These are phyloP conservation scores for Verasper variegatus DNA, from an alignment of 2,113 vertebrate species.

Conservation along the genomic window DNA sequence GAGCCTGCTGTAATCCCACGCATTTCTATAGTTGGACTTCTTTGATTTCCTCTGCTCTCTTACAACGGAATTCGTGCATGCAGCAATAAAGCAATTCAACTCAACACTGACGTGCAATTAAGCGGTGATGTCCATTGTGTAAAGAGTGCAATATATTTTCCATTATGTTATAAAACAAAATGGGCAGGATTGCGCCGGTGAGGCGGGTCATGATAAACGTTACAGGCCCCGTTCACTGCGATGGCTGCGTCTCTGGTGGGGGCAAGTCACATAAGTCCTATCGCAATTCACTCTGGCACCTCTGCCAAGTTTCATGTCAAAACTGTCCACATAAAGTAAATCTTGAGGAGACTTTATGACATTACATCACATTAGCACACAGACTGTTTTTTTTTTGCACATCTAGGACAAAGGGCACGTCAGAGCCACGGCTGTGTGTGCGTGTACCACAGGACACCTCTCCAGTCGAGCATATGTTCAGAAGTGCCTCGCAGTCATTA, in stretches of 20 bases:
- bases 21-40: slow-evolving; percentile 34
- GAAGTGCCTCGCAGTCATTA: slow-evolving; percentile 57
- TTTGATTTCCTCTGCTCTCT: slow-evolving; percentile 49
- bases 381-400: slow-evolving; percentile 24
- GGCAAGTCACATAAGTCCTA: slow-evolving; percentile 72
- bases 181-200: not conserved
- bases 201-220: slow-evolving; percentile 78
- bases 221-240: slow-evolving; percentile 35
- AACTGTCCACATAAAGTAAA: slow-evolving; percentile 76
- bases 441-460: slow-evolving; percentile 68
- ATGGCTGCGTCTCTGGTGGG: slow-evolving; percentile 76
- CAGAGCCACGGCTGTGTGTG: slow-evolving; percentile 51
- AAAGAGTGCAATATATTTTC: slow-evolving; percentile 2
- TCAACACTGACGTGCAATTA: not conserved
- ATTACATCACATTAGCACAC: slow-evolving; percentile 35
- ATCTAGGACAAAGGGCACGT: slow-evolving; percentile 72
- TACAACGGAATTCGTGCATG: slow-evolving; percentile 4
- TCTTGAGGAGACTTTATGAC: slow-evolving; percentile 71
- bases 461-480: slow-evolving; percentile 26
- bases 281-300: slow-evolving; percentile 82
- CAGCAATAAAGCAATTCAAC: not conserved
- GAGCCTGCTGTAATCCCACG: slow-evolving; percentile 48
- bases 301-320: slow-evolving; percentile 83
- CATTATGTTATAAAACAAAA: slow-evolving; percentile 1
- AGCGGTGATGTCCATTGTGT: not conserved